A percentile compares a stretch with the other conserved stretches of the same genome.
phyloP scores from a whole-genome alignment of 1,140 invertebrate genomes.

The Colletes gigas region DNA sequence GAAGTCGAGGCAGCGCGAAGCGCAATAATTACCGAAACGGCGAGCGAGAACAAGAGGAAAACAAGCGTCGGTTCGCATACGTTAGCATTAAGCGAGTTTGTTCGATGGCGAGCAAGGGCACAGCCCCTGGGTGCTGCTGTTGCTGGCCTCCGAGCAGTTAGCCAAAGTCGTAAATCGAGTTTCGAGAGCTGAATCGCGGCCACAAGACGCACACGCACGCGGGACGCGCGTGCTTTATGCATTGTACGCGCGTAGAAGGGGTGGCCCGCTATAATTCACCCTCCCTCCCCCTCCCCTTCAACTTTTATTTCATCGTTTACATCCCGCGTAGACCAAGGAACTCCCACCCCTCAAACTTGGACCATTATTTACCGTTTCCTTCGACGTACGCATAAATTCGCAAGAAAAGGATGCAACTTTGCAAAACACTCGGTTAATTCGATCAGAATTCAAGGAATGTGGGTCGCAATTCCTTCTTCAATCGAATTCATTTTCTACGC shows the following conservation, averaged over 20 bases:
- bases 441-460: too few relatives aligned
- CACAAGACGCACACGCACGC: constrained; percentile 31
- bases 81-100: constrained; percentile 17
- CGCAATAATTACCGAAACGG: constrained; percentile 9
- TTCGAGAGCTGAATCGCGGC: constrained; percentile 55
- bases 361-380: constrained; percentile 28
- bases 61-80: constrained; percentile 14
- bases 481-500: too few relatives aligned
- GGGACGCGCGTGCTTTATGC: constrained; percentile 23
- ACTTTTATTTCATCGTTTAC: constrained; percentile 32
- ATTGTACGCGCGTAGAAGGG: constrained; percentile 45
- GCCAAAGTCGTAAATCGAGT: constrained; percentile 58
- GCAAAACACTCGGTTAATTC: too few relatives aligned
- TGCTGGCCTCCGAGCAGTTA: constrained; percentile 36
- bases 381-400: neutral
- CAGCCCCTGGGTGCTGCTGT: constrained; percentile 2
- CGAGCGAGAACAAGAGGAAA: neutral
- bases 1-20: neutral
- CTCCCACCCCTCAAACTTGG: neutral
- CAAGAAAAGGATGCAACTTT: too few relatives aligned
- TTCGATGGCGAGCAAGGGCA: constrained; percentile 9
- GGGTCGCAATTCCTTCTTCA: too few relatives aligned
- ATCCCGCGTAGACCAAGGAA: constrained; percentile 24
- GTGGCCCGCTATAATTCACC: constrained; percentile 53
- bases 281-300: constrained; percentile 9